Evolutionary conservation across 2,888 invertebrate species (phyloP), one percentile per base, ranked within the genome.

Genomic region (Pediacus dermestoides): DNA sequence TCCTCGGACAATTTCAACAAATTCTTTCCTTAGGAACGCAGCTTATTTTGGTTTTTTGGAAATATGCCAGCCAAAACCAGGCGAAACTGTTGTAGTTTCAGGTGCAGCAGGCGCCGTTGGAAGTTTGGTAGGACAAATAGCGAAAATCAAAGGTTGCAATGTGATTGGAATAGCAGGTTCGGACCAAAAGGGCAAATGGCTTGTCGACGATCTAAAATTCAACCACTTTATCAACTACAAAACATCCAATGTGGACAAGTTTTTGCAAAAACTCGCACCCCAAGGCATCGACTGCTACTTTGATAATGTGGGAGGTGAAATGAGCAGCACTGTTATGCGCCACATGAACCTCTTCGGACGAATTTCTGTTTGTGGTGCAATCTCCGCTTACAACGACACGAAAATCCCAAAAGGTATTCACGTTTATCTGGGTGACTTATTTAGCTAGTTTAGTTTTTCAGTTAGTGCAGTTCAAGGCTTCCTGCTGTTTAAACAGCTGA

Each of bases 81-180:
- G 82, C 4, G 85, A 88, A 64, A 80, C 80, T 1, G 74, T 87
- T n/a, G 79, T 81, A 1, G 76, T 87, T 1, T 80, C 77, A 16
- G 80, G 80, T 2, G 87, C 86, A 8, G 86, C 83, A 16, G 87
- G 87, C 9, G 85, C 85, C 18, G 85, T 87, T 7, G 88, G 87
- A 2, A 80, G 77, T 37, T 74, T 81, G 30, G 86, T 85, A 15
- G 86, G 86, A 2, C 87, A 87, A 70, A 81, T 88, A 44, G 86
- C 78, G 1, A 86, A 85, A 68, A 74, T 80, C 30, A 72, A 80
- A 63, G 82, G 80, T 11, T 78, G 82, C 52, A 73, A 66, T 37
- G 84, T 84, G 0, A 78, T 86, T 47, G 86, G 84, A 2, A 76
- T 82, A 51, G 78, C 82, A 9, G 85, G 85, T 1, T 73, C 77